Conservation (phyloP, 1,140 invertebrate species). For the Bombus balteatus region DNA sequence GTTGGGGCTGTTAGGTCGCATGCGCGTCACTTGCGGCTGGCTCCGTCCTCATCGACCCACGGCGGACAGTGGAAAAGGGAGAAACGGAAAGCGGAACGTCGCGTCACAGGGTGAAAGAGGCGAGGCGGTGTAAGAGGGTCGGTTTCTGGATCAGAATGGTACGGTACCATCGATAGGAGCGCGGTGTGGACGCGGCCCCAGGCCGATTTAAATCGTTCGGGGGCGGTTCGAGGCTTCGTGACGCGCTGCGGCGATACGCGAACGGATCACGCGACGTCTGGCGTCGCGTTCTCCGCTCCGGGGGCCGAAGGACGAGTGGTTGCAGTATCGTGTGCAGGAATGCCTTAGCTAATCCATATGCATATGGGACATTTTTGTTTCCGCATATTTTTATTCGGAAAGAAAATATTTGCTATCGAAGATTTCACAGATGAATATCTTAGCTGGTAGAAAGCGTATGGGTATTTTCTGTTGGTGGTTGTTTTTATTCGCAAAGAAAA, state of each 20-base stretch:
- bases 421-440: too few relatives aligned
- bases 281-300: too few relatives aligned
- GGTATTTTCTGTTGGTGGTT: too few relatives aligned
- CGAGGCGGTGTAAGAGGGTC: neutral
- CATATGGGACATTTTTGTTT: neutral
- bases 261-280: neutral
- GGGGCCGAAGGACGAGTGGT: too few relatives aligned
- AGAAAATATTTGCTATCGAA: neutral
- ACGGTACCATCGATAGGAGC: conserved; percentile 50
- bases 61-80: conserved; percentile 36
- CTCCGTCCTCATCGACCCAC: conserved; percentile 72
- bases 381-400: neutral
- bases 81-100: conserved; percentile 56
- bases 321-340: too few relatives aligned
- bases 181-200: neutral
- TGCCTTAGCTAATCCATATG: too few relatives aligned
- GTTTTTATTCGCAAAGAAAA: too few relatives aligned
- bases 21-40: conserved; percentile 69
- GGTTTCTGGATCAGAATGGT: conserved; percentile 48
- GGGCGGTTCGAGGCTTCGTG: neutral
- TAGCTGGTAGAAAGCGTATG: too few relatives aligned
- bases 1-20: conserved; percentile 69
- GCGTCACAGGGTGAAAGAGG: conserved; percentile 15
- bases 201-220: conserved; percentile 6
- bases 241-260: neutral